These are phyloP conservation scores for Corythornis vintsioides DNA, from an alignment of 2,113 vertebrate species.

Conservation along the genomic window DNA sequence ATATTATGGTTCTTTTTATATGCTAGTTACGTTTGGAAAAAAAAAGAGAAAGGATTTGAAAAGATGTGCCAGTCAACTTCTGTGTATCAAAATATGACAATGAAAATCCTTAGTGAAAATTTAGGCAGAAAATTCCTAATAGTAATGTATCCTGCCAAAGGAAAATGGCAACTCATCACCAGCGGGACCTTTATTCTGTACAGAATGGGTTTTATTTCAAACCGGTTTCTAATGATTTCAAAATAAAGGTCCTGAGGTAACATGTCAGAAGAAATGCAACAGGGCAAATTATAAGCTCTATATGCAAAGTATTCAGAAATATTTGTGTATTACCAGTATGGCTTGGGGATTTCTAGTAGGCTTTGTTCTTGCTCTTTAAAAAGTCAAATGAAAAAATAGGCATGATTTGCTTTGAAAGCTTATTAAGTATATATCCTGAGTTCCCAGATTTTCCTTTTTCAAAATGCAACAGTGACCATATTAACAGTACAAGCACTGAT, in stretches of 20 bases:
- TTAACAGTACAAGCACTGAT: constrained; percentile 10
- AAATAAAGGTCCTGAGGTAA: not conserved
- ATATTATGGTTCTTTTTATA: constrained; percentile 65
- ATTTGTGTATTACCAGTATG: not conserved
- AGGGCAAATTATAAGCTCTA: not conserved
- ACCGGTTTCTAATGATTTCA: not conserved
- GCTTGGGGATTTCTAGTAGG: not conserved
- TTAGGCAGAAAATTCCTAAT: constrained; percentile 49
- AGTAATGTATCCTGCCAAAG: not conserved
- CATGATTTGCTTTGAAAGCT: not conserved
- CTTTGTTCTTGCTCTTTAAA: not conserved
- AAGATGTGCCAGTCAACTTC: constrained; percentile 66
- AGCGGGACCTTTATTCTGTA: not conserved
- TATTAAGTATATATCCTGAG: not conserved
- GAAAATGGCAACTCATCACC: constrained; percentile 33
- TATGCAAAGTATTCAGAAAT: not conserved
- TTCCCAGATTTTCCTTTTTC: constrained; percentile 5
- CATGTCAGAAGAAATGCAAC: not conserved
- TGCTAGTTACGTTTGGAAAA: constrained; percentile 60
- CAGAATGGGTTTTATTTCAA: constrained; percentile 23
- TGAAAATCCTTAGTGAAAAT: constrained; percentile 18
- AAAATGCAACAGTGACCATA: not conserved
- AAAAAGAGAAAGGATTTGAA: constrained; percentile 57
- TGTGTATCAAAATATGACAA: constrained; percentile 40
- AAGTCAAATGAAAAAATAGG: not conserved